Conservation (phyloP, 2,113 vertebrate species). For the Trichomycterus rosablanca region DNA sequence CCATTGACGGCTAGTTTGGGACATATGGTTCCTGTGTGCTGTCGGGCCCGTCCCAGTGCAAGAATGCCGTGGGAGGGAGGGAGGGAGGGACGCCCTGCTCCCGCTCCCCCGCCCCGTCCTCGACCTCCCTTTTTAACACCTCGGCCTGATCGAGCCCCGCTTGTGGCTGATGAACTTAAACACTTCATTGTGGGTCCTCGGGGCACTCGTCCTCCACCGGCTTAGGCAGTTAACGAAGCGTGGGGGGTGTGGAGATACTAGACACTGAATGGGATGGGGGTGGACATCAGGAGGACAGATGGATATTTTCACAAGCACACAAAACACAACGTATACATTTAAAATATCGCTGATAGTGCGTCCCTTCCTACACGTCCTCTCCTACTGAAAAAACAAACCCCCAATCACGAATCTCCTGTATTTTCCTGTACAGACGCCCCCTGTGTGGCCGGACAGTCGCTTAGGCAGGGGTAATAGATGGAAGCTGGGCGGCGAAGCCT, state of each 20-base stretch:
- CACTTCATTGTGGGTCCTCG: constrained; percentile 59
- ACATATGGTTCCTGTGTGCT: constrained; percentile 71
- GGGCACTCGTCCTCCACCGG: not conserved
- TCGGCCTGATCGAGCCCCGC: constrained; percentile 45
- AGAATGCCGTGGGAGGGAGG: constrained; percentile 65
- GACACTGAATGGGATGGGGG: not conserved
- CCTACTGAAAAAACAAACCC: not conserved
- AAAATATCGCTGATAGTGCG: not conserved
- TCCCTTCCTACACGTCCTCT: no score
- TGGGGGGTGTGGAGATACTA: constrained; percentile 15
- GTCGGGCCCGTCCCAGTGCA: constrained; percentile 44
- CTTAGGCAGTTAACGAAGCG: constrained; percentile 29
- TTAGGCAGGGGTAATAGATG: constrained; percentile 39
- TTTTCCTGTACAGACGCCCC: constrained; percentile 18
- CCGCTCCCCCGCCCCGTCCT: not conserved
- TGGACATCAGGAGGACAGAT: constrained; percentile 17
- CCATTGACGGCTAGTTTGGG: constrained; percentile 60
- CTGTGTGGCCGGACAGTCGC: constrained; percentile 37
- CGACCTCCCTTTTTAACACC: constrained; percentile 57
- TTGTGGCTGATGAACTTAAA: constrained; percentile 62
- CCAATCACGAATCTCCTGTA: not conserved
- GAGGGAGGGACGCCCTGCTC: constrained; percentile 52
- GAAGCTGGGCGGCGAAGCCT: constrained; percentile 34
- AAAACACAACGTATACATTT: not conserved
- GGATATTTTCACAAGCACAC: constrained; percentile 15